Percentiles rank a stretch among this genome's conserved stretches.
These are phyloP conservation scores for Epinotia bilunana DNA, from an alignment of 2,888 invertebrate genomes.

Conservation along the genomic window DNA sequence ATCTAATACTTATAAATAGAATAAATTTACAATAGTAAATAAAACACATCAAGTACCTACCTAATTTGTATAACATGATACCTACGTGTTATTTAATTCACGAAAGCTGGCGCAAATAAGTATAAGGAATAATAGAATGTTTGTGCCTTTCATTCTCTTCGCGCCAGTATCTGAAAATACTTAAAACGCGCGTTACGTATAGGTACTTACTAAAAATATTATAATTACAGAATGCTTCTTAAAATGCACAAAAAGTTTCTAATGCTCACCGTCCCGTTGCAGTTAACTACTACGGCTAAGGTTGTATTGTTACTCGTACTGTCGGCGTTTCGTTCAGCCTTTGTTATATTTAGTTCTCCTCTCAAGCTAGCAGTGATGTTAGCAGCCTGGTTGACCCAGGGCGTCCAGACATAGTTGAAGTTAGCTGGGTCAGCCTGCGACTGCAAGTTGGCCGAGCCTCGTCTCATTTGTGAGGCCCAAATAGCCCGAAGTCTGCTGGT, in stretches of 20 bases:
- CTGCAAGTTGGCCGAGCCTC: slow-evolving; percentile 75
- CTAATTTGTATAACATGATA: no score
- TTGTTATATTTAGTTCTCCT: slow-evolving; percentile 5
- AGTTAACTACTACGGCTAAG: slow-evolving; percentile 59
- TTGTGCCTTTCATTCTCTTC: background rate
- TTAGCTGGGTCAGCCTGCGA: slow-evolving; percentile 87
- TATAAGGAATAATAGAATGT: background rate
- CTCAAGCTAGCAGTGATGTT: slow-evolving; percentile 31
- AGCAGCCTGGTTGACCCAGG: slow-evolving; percentile 75
- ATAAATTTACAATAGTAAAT: slow-evolving; percentile 4
- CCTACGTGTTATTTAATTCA: background rate
- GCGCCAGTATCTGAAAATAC: background rate
- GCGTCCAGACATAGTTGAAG: slow-evolving; percentile 89
- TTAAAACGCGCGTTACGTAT: background rate
- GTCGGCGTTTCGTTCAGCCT: slow-evolving; percentile 47
- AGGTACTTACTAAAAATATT: background rate
- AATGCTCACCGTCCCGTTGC: slow-evolving; percentile 65
- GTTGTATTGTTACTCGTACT: slow-evolving; percentile 53
- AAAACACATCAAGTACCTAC: background rate
- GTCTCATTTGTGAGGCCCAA: slow-evolving; percentile 79
- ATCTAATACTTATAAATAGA: no score
- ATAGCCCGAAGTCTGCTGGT: slow-evolving; percentile 72
- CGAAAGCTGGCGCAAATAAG: background rate
- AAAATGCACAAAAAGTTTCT: slow-evolving; percentile 75
- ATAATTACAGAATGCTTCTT: slow-evolving; percentile 65